Percentiles rank a stretch among this genome's conserved stretches.
Conservation (phyloP, 2,888 invertebrate genomes). For the Apamea sordens region DNA sequence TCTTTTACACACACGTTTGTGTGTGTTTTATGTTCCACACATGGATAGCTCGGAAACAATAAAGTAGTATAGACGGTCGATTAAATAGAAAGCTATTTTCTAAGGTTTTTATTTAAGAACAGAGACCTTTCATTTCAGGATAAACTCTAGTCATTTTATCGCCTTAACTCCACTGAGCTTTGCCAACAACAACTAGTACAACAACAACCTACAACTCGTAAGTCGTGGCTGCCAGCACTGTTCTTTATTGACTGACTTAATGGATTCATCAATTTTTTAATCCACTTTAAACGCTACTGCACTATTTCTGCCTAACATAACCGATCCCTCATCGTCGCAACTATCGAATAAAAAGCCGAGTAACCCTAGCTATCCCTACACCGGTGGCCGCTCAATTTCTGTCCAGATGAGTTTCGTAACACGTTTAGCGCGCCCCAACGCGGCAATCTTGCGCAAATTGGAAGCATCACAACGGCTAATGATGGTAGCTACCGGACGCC, state of each 20-base stretch:
- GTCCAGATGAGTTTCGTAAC: slow-evolving; percentile 75
- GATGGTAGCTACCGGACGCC: slow-evolving; percentile 29
- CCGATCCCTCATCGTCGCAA: slow-evolving; percentile 2
- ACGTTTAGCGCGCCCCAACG: slow-evolving; percentile 65
- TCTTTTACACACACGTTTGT: background rate
- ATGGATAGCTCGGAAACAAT: slow-evolving; percentile 5
- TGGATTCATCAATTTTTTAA: background rate
- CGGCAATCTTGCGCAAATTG: slow-evolving; percentile 71
- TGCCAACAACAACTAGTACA: too few species aligned
- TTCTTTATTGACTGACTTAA: background rate
- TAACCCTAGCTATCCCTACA: slow-evolving; percentile 7
- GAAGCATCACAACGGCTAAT: slow-evolving; percentile 58
- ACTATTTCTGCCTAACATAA: background rate
- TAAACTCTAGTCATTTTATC: background rate
- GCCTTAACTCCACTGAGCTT: background rate
- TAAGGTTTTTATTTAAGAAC: background rate
- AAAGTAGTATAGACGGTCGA: background rate
- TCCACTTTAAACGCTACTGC: background rate
- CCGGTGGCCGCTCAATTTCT: slow-evolving; percentile 68
- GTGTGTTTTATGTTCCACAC: slow-evolving; percentile 33
- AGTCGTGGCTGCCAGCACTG: background rate
- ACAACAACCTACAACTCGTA: background rate
- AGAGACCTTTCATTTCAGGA: background rate
- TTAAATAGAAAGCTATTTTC: slow-evolving; percentile 4
- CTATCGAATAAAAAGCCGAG: slow-evolving; percentile 49